These are phyloP conservation scores for Drosophila bipectinata DNA, from an alignment of 1,140 invertebrate genomes.

Conservation along the genomic window DNA sequence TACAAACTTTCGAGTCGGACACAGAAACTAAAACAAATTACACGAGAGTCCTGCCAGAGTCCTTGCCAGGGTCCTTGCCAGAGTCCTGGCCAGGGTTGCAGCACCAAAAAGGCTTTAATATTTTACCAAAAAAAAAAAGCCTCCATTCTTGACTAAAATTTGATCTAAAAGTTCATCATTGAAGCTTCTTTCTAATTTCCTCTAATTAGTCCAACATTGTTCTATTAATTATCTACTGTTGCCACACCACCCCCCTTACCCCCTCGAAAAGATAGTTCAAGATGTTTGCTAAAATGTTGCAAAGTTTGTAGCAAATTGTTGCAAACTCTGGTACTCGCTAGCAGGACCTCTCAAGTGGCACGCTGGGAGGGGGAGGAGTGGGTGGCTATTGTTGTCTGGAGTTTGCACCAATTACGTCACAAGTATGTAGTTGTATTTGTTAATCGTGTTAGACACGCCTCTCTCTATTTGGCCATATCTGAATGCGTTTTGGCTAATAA, in stretches of 20 bases:
- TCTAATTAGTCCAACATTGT: slow-evolving; percentile 18
- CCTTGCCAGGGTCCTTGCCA: not conserved
- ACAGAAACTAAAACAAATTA: slow-evolving; percentile 43
- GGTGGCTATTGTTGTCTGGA: slow-evolving; percentile 24
- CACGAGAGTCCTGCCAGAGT: slow-evolving; percentile 12
- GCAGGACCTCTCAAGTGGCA: slow-evolving; percentile 4
- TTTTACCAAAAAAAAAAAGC: not conserved
- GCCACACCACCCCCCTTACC: not conserved
- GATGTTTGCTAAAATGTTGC: slow-evolving; percentile 37
- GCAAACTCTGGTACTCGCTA: slow-evolving; percentile 23
- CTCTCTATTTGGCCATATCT: not conserved
- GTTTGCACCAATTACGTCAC: slow-evolving; percentile 41
- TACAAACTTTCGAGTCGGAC: slow-evolving; percentile 52
- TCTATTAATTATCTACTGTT: slow-evolving; percentile 33
- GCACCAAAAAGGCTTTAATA: not conserved
- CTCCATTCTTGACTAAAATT: not conserved
- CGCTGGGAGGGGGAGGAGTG: not conserved
- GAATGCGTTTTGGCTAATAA: slow-evolving; percentile 5
- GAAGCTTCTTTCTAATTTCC: not conserved
- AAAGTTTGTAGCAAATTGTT: slow-evolving; percentile 36
- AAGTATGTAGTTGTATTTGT: slow-evolving; percentile 35
- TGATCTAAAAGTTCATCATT: not conserved
- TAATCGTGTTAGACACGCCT: slow-evolving; percentile 16
- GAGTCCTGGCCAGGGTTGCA: no score
- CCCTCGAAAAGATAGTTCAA: slow-evolving; percentile 23